Evolutionary conservation across 2,888 invertebrate species (phyloP), one percentile per base, ranked within the genome.

Genomic region (Sylvicola cinctus): DNA sequence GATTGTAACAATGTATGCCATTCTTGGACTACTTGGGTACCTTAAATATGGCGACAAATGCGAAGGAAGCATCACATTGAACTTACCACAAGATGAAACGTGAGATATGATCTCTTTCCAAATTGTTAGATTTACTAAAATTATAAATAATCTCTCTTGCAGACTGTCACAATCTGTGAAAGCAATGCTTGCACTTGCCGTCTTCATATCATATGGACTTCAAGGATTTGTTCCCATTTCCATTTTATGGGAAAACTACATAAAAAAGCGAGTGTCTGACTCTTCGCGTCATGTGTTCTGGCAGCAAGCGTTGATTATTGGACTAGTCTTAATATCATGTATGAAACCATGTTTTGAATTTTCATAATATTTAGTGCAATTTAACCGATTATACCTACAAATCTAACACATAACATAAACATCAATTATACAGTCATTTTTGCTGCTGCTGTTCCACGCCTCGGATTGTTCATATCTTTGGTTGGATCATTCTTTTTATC

Each of bases 11-110:
- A 55, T 93, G n/a, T 95, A 93, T 53, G 72, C 81, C 3, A 74
- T 76, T 14, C 74, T 88, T 63, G 93, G 93, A 2, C 71, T 93
- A 38, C 81, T 87, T 49, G 95, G 95, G 0, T 95, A 87, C 56
- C 58, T 93, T 30, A 74, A 76, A 42, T 93, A 80, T 49, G 93
- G 91, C 0, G 55, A 63, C 10, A 45, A 48, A 0, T 68, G 79
- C 0, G 48, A 65, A 34, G 90, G 83, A 34, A 83, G 81, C 45
- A 81, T 95, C 43, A 93, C 93, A 0, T 65, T 91, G 3, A 87
- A 87, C 54, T 60, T 95, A 38, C 77, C 79, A 0, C 54, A 64
- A 0, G 51, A 65, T 2, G 73, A 77, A 46, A 47, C 65, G 77
- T 77, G n/a, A n/a, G n/a, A n/a, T n/a, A 58, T 66, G 70, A 70